Percentiles rank a stretch among this genome's conserved stretches.
These are phyloP conservation scores for Odontesthes bonariensis DNA, from an alignment of 2,113 vertebrate species.

Conservation along the genomic window DNA sequence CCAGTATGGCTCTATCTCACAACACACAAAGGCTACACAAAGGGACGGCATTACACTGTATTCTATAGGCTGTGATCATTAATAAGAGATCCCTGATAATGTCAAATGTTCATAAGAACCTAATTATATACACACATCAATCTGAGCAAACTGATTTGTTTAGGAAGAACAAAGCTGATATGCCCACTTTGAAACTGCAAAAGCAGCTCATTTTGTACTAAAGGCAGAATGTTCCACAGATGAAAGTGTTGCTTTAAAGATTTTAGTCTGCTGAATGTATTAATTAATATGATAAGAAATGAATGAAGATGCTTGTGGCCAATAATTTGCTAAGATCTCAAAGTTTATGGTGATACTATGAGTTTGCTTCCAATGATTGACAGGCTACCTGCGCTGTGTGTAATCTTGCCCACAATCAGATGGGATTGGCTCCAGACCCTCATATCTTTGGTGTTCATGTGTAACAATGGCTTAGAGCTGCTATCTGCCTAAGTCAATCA, in stretches of 20 bases:
- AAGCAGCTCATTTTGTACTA: too few relatives aligned
- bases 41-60: too few relatives aligned
- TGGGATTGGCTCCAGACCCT: background rate
- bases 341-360: too few relatives aligned
- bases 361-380: too few relatives aligned
- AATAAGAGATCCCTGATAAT: background rate
- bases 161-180: slow-evolving; percentile 7
- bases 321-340: too few relatives aligned
- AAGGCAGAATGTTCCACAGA: background rate
- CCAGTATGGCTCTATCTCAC: too few relatives aligned
- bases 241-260: slow-evolving; percentile 23
- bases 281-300: background rate
- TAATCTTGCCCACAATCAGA: background rate
- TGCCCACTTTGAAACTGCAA: slow-evolving; percentile 6
- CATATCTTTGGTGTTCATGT: too few relatives aligned
- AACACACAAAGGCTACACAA: too few relatives aligned
- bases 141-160: slow-evolving; percentile 22
- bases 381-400: too few relatives aligned
- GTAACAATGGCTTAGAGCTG: too few relatives aligned
- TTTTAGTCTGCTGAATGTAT: background rate
- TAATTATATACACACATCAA: background rate
- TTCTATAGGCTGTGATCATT: background rate
- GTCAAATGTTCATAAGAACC: background rate
- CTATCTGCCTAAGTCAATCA: too few relatives aligned
- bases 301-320: background rate